A percentile compares a stretch with the other conserved stretches of the same genome.
phyloP scores from a whole-genome alignment of 2,797 vertebrate genomes.

The Parotocinclus haroldoi region DNA sequence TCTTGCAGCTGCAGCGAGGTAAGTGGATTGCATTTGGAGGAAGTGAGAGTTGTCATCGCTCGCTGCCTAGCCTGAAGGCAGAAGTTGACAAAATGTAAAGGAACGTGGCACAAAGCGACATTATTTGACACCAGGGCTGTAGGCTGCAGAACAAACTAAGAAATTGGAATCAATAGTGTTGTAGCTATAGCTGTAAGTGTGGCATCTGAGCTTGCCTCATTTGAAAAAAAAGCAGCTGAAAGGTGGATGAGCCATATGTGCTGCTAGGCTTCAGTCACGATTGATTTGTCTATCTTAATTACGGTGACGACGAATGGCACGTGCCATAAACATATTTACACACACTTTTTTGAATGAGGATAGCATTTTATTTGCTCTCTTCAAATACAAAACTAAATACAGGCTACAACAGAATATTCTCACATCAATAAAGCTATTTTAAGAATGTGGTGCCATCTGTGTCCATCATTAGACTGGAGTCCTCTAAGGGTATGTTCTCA shows the following conservation, averaged over 20 bases:
- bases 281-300: constrained; percentile 73
- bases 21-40: constrained; percentile 42
- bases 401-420: too few relatives aligned
- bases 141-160: not conserved
- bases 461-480: too few relatives aligned
- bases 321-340: not conserved
- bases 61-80: constrained; percentile 2
- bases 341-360: constrained; percentile 23
- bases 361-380: too few relatives aligned
- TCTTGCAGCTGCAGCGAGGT: constrained; percentile 95
- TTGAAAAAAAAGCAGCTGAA: constrained; percentile 29
- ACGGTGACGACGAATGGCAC: constrained; percentile 65
- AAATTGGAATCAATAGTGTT: not conserved
- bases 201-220: not conserved
- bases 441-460: too few relatives aligned
- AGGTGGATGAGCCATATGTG: constrained; percentile 50
- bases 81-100: constrained; percentile 3
- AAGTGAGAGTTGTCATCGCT: constrained; percentile 3
- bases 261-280: constrained; percentile 66
- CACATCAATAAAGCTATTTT: too few relatives aligned
- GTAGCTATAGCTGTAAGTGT: not conserved
- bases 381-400: too few relatives aligned
- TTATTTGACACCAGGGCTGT: not conserved
- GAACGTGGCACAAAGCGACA: not conserved
- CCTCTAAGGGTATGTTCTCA: too few relatives aligned